Base-by-base conservation (phyloP, 2,888 invertebrate species). In the Tetropium fuscum region DNA sequence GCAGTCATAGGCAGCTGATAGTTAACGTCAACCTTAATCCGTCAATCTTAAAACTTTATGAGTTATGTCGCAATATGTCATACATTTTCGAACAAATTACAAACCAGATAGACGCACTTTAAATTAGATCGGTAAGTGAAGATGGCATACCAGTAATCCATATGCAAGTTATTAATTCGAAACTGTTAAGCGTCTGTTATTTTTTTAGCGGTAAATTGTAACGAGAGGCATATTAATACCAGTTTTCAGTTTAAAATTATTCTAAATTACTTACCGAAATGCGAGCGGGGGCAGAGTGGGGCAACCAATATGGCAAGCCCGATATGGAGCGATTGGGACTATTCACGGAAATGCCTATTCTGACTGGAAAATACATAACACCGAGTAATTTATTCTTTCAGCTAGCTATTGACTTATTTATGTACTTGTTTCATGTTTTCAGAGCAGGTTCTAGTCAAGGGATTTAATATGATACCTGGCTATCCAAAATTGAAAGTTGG, bases 291-390 rank as follows among this genome's bases (percentile, higher is more conserved):
- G 16, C 30, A 11, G 30, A 16, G 13, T 51, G 38, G 40, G 73
- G 70, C 41, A 58, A 68, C 11, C 56, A 67, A 57, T 75, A 64
- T 69, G 81, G 80, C 3, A 78, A 74, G 68, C 76, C 76, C 2
- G 84, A 83, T 63, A 54, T 82, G 55, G 83, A 83, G 60, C 69
- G 84, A 10, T 53, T 82, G 25, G 83, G 83, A 0, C 45, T 83
- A 7, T 83, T 83, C 61, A 75, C 78, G 1, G 83, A 83, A 74
- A 79, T 80, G 79, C 76, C 78, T 1, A 83, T 80, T 58, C 72
- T 83, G 73, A 77, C 79, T 63, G 82, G 71, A 8, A 70, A 67
- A 70, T 76, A 78, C 59, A 71, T 74, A 3, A 70, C 76, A 0
- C 66, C 63, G 62, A 71, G 76, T 77, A 69, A 53, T n/a, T n/a